Percentiles rank a stretch among this genome's conserved stretches.
Evolutionary conservation across 2,113 vertebrate species (phyloP).

Genomic region (Elachura formosa): DNA sequence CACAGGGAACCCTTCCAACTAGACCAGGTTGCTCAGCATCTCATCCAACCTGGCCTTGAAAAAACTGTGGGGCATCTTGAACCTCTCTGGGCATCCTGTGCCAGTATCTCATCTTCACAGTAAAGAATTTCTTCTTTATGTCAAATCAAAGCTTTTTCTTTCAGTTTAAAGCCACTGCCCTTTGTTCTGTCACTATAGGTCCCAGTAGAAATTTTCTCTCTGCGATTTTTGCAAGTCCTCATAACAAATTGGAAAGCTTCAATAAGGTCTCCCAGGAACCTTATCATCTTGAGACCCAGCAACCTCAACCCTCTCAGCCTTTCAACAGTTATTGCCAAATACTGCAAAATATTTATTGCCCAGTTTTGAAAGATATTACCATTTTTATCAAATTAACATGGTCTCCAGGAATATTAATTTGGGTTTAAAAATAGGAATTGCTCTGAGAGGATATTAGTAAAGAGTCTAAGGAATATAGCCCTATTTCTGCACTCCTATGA

Average conservation of each 20-base stretch:
- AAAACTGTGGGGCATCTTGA: fast-evolving
- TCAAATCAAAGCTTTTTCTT: background rate
- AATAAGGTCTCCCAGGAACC: background rate
- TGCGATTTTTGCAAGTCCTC: background rate
- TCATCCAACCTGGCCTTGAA: background rate
- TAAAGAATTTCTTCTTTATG: background rate
- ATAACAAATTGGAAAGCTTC: background rate
- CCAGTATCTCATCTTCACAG: background rate
- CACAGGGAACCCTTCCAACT: background rate
- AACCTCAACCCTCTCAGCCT: background rate
- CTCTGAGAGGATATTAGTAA: background rate
- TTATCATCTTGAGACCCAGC: background rate
- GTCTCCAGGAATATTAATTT: background rate
- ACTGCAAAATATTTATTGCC: background rate
- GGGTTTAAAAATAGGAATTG: background rate
- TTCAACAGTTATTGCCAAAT: background rate
- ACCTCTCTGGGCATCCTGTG: background rate
- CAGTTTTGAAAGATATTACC: background rate
- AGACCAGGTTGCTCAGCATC: background rate
- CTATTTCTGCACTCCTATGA: background rate
- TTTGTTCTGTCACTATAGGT: background rate
- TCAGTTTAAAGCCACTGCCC: background rate
- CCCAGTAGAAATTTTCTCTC: background rate
- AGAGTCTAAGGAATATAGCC: background rate
- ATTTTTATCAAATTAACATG: background rate